phyloP scores from a whole-genome alignment of 2,888 invertebrate genomes.

The Ennomos erosarius region DNA sequence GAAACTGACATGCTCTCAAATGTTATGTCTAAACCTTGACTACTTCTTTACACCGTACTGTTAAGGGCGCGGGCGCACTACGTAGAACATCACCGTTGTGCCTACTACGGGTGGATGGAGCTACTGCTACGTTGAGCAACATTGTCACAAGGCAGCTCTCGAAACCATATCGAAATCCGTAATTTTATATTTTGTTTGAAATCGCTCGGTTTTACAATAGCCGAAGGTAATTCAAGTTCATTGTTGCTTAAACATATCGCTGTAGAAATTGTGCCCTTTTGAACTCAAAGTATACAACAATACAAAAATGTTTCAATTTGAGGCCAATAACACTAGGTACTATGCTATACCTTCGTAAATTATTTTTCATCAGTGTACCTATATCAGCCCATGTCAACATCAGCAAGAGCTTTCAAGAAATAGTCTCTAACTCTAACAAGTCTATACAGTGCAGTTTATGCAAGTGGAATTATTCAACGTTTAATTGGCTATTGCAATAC shows the following conservation, averaged over 20 bases:
- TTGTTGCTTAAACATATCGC: conserved; percentile 7
- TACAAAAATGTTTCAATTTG: too few relatives aligned
- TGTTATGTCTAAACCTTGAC: neutral
- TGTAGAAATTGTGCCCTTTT: neutral
- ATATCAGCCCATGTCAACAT: too few relatives aligned
- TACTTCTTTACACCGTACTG: conserved; percentile 27
- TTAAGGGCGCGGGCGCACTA: conserved; percentile 45
- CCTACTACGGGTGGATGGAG: neutral
- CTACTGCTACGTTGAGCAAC: conserved; percentile 22
- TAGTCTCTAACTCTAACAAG: too few relatives aligned
- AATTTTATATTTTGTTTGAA: conserved; percentile 25
- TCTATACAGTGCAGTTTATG: too few relatives aligned
- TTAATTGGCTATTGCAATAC: too few relatives aligned
- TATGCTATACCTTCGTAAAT: too few relatives aligned
- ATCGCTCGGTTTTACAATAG: conserved; percentile 20
- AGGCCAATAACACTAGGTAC: too few relatives aligned
- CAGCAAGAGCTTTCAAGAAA: too few relatives aligned
- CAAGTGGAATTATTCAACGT: too few relatives aligned
- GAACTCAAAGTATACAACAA: too few relatives aligned
- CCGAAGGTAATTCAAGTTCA: conserved; percentile 7
- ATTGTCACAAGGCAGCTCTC: conserved; percentile 19
- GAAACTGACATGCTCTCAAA: too few relatives aligned
- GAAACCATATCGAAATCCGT: conserved; percentile 33
- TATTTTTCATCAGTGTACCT: too few relatives aligned
- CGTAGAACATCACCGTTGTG: conserved; percentile 19